These are phyloP conservation scores for Malurus melanocephalus DNA, from an alignment of 2,113 vertebrate genomes.

Conservation along the genomic window DNA sequence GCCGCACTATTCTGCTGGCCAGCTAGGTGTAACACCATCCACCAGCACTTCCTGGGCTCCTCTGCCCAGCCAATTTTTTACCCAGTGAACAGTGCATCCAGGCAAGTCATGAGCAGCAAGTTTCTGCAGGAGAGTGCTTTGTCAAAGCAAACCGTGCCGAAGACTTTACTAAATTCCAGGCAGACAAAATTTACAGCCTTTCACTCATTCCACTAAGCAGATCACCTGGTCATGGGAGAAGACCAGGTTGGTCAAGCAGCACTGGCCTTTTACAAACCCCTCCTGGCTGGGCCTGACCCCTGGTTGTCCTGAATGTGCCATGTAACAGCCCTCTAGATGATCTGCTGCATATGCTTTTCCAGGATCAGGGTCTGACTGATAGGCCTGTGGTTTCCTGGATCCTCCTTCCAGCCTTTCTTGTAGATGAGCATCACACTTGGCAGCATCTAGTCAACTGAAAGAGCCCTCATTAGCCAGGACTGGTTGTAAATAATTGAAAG, in stretches of 20 bases:
- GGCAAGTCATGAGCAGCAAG: neutral
- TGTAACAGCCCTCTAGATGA: accelerated
- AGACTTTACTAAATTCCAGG: neutral
- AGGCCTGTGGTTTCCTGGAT: neutral
- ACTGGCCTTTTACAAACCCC: neutral
- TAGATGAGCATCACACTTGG: neutral
- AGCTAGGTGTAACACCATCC: neutral
- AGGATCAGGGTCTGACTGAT: neutral
- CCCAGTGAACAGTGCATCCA: neutral
- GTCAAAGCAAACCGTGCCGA: neutral
- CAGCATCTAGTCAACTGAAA: neutral
- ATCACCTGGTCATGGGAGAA: neutral
- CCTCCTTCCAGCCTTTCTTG: neutral
- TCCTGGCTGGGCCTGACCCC: neutral
- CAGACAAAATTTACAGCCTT: neutral
- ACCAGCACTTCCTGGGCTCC: neutral
- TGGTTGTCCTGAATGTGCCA: neutral
- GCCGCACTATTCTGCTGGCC: neutral
- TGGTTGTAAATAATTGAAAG: neutral
- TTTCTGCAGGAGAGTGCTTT: neutral
- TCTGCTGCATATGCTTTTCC: too few relatives aligned
- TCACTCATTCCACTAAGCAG: neutral
- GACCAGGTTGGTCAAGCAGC: neutral
- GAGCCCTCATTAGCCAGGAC: neutral
- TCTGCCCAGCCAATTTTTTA: neutral